phyloP scores from a whole-genome alignment of 1,140 invertebrate genomes.

The Hyles euphorbiae region DNA sequence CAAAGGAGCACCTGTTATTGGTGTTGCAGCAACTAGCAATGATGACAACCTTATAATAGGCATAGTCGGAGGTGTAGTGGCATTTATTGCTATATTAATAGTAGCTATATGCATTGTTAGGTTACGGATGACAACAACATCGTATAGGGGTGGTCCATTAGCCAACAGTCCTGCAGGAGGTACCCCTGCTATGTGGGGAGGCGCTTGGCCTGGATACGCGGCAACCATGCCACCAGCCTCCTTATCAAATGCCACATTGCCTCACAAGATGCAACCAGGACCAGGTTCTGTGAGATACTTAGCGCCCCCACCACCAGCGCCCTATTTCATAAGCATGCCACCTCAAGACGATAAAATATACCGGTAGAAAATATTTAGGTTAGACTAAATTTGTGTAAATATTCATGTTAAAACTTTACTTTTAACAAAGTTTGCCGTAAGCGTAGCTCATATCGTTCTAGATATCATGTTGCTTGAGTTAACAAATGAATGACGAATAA shows the following conservation, averaged over 20 bases:
- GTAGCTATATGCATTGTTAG: constrained; percentile 92
- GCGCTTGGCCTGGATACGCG: constrained; percentile 72
- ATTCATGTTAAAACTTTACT: constrained; percentile 6
- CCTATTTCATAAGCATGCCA: constrained; percentile 73
- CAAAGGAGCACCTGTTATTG: constrained; percentile 76
- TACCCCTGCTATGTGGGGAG: constrained; percentile 72
- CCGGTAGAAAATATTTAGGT: constrained; percentile 42
- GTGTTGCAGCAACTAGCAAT: constrained; percentile 80
- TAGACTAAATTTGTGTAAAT: constrained; percentile 23
- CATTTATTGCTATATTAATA: constrained; percentile 91
- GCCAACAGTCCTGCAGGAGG: constrained; percentile 70
- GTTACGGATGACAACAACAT: constrained; percentile 79
- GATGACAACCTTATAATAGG: constrained; percentile 95
- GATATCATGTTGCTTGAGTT: constrained; percentile 18
- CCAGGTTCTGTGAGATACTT: constrained; percentile 75
- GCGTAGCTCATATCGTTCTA: constrained; percentile 30
- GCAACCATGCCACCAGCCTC: constrained; percentile 69
- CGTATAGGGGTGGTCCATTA: constrained; percentile 81
- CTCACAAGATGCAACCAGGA: constrained; percentile 78
- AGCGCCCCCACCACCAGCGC: constrained; percentile 63
- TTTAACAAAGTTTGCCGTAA: constrained; percentile 3
- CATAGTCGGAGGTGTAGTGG: constrained; percentile 93
- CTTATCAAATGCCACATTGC: constrained; percentile 77
- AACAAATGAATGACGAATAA: too few species aligned
- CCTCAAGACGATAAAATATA: constrained; percentile 75